These are phyloP conservation scores for Hippasteria phrygiana DNA, from an alignment of 53 echinoderm and acorn worm genomes.

Conservation along the genomic window DNA sequence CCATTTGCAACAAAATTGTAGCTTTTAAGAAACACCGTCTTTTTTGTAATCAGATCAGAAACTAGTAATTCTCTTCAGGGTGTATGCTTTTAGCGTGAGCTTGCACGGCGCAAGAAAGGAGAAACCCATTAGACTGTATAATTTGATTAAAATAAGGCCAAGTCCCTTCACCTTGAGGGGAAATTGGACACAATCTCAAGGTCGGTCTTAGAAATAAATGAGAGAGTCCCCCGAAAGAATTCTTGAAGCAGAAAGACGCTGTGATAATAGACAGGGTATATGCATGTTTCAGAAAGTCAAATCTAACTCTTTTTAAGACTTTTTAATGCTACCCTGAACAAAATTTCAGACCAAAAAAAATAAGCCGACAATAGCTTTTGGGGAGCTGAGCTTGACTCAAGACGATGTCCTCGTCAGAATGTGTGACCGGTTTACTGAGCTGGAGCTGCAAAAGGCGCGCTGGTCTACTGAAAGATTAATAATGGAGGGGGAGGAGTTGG, in stretches of 20 bases:
- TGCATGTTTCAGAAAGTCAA: no score
- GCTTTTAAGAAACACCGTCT: background rate
- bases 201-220: background rate
- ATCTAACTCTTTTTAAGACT: no score
- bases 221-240: background rate
- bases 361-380: no score
- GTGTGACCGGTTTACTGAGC: no score
- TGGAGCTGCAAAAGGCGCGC: no score
- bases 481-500: no score
- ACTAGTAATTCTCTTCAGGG: background rate
- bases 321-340: no score
- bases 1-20: background rate
- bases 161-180: background rate
- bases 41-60: background rate
- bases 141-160: background rate
- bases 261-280: background rate
- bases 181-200: slow-evolving; percentile 13
- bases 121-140: slow-evolving; percentile 19
- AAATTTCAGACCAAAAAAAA: no score
- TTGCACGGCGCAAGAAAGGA: background rate
- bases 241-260: background rate
- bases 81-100: background rate
- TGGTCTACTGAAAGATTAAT: no score
- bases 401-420: no score
- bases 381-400: no score